These are phyloP conservation scores for Podabrus alpinus DNA, from an alignment of 2,888 invertebrate genomes.

Conservation along the genomic window DNA sequence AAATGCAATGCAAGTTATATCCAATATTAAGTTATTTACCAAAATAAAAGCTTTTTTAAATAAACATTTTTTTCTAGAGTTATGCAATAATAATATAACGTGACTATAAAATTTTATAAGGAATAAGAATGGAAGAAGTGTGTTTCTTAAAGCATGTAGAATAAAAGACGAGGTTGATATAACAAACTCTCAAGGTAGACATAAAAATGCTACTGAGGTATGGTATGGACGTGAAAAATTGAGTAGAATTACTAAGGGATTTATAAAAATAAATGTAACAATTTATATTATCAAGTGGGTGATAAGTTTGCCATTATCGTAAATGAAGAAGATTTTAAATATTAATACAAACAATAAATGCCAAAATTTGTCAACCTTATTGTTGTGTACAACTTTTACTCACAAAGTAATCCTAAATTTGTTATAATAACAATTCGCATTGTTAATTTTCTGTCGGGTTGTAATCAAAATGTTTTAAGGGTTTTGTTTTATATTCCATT, in stretches of 20 bases:
- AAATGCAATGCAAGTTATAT: background rate
- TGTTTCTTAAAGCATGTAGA: background rate
- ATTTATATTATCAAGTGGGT: slow-evolving; percentile 4
- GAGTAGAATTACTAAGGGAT: slow-evolving; percentile 1
- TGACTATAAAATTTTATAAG: background rate
- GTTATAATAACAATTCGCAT: background rate
- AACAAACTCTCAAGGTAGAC: background rate
- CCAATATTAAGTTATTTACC: background rate
- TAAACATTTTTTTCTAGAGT: background rate
- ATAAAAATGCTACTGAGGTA: background rate
- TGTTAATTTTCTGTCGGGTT: background rate
- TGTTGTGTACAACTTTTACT: background rate
- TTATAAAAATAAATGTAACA: slow-evolving; percentile 1
- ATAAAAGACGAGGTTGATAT: background rate
- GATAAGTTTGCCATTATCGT: background rate
- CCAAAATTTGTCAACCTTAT: background rate
- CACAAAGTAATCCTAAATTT: background rate
- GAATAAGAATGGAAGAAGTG: background rate
- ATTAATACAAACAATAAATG: background rate
- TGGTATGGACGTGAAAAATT: background rate
- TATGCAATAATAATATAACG: background rate
- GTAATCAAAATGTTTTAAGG: background rate
- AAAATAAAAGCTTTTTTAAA: background rate
- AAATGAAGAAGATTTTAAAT: background rate
- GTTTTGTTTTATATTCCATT: background rate